Evolutionary conservation across 2,888 invertebrate genomes (phyloP).

Genomic region (Lithophane ornitopus): DNA sequence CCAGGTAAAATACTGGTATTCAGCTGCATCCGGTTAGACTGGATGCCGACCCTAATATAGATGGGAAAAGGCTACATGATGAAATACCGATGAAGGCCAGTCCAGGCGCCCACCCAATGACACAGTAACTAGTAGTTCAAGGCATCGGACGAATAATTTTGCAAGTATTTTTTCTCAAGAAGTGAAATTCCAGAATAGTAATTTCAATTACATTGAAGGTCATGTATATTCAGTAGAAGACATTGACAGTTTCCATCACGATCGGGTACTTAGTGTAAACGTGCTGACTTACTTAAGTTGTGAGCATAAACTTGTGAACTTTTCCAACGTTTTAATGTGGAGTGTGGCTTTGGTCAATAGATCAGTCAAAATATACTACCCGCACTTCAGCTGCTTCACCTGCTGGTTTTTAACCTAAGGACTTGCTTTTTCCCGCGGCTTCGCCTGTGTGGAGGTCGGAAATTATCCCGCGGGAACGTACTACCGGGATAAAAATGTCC

Average conservation of each 20-base stretch:
- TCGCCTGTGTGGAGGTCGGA: no score
- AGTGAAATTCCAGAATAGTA: slow-evolving; percentile 58
- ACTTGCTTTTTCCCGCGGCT: no score
- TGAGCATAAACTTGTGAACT: not conserved
- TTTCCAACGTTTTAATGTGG: not conserved
- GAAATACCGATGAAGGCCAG: not conserved
- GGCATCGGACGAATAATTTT: slow-evolving; percentile 12
- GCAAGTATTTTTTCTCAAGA: slow-evolving; percentile 49
- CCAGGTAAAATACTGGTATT: no score
- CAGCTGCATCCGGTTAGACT: no score
- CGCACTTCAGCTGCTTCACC: no score
- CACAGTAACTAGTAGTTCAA: slow-evolving; percentile 23
- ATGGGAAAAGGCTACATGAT: no score
- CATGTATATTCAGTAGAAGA: slow-evolving; percentile 44
- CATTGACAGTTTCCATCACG: slow-evolving; percentile 57
- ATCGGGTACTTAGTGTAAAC: slow-evolving; percentile 23
- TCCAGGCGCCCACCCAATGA: slow-evolving; percentile 11
- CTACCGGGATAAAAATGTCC: no score
- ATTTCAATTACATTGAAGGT: slow-evolving; percentile 29
- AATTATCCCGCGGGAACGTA: no score
- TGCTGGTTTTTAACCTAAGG: no score
- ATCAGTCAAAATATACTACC: no score
- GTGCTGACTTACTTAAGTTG: slow-evolving; percentile 33
- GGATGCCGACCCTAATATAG: no score
- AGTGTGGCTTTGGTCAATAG: not conserved